A percentile compares a stretch with the other conserved stretches of the same genome.
These are phyloP conservation scores for Hybognathus amarus DNA, from an alignment of 2,797 vertebrate species.

Conservation along the genomic window DNA sequence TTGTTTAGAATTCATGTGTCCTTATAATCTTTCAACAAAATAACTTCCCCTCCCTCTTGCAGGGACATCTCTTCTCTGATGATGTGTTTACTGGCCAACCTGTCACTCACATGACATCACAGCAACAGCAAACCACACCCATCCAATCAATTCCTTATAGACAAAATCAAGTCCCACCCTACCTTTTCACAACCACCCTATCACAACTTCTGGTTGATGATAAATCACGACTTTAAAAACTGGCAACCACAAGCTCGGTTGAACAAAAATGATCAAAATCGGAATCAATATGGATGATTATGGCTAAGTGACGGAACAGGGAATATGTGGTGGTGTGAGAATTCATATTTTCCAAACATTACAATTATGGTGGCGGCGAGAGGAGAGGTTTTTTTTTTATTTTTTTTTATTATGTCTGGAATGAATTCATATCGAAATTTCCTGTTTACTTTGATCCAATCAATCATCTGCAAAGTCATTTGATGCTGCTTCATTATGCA, in stretches of 20 bases:
- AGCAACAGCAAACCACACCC: not conserved
- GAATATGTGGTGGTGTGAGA: not conserved
- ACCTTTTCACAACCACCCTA: not conserved
- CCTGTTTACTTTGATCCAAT: not conserved
- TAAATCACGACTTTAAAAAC: not conserved
- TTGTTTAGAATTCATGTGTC: not conserved
- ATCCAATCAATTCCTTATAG: not conserved
- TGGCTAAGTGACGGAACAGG: not conserved
- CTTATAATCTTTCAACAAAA: not conserved
- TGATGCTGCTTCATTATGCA: constrained; percentile 5
- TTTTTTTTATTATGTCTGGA: not conserved
- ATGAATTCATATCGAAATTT: not conserved
- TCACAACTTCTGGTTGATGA: too few relatives aligned
- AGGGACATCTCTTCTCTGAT: not conserved
- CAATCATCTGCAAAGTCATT: not conserved
- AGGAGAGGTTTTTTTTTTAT: not conserved
- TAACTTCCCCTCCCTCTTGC: not conserved
- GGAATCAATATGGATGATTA: not conserved
- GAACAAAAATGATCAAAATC: not conserved
- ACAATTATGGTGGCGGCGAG: not conserved
- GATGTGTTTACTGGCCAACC: not conserved
- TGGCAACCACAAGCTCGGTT: not conserved
- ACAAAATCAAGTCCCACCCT: not conserved
- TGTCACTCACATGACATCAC: not conserved
- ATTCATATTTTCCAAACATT: not conserved